These are phyloP conservation scores for Xestia ashworthii DNA, from an alignment of 2,888 invertebrate species.

Conservation along the genomic window DNA sequence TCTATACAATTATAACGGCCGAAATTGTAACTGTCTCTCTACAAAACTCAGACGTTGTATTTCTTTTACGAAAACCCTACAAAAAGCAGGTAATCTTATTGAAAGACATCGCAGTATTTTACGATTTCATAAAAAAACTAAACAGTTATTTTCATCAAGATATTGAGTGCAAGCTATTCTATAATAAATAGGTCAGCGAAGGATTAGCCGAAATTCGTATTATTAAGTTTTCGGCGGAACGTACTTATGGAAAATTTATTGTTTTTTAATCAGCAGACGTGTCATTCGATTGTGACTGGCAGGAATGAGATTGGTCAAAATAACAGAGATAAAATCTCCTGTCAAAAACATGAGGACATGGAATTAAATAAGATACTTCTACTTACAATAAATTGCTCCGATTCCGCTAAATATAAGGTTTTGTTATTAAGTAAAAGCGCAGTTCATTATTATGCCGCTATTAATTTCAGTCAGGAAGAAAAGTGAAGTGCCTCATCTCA, in stretches of 20 bases:
- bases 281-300: slow-evolving; percentile 70
- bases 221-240: slow-evolving; percentile 84
- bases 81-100: slow-evolving; percentile 89
- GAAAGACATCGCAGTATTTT: slow-evolving; percentile 80
- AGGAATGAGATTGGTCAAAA: slow-evolving; percentile 65
- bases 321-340: slow-evolving; percentile 65
- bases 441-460: slow-evolving; percentile 59
- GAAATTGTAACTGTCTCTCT: slow-evolving; percentile 89
- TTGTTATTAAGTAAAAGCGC: slow-evolving; percentile 57
- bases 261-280: slow-evolving; percentile 84
- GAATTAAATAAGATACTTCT: slow-evolving; percentile 44
- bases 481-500: slow-evolving; percentile 62
- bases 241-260: slow-evolving; percentile 83
- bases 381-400: slow-evolving; percentile 39
- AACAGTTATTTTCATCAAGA: slow-evolving; percentile 82
- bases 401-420: slow-evolving; percentile 35
- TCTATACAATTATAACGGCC: slow-evolving; percentile 91
- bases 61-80: slow-evolving; percentile 80
- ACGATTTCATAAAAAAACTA: slow-evolving; percentile 77
- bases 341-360: slow-evolving; percentile 28
- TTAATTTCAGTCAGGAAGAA: slow-evolving; percentile 70
- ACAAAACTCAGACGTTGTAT: slow-evolving; percentile 83
- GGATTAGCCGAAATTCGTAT: slow-evolving; percentile 78
- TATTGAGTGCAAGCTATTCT: slow-evolving; percentile 77
- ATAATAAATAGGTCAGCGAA: slow-evolving; percentile 89